Conservation (phyloP, 2,888 invertebrate genomes). For the Melanotus villosus region DNA sequence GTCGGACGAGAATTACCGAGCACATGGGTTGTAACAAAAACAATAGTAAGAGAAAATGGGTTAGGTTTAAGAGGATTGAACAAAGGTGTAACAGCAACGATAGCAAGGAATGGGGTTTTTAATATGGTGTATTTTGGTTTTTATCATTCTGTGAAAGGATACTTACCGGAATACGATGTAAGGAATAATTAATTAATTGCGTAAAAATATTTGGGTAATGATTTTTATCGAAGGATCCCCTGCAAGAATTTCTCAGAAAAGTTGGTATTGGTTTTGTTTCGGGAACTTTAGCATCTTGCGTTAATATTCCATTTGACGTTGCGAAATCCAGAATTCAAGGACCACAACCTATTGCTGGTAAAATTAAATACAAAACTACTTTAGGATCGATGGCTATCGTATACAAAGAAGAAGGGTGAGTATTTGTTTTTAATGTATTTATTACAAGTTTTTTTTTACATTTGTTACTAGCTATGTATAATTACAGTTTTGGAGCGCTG, state of each 20-base stretch:
- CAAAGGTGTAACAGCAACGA: conserved; percentile 90
- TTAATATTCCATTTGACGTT: conserved; percentile 97
- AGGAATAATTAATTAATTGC: conserved; percentile 40
- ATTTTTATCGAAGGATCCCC: conserved; percentile 75
- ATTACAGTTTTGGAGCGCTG: conserved; percentile 83
- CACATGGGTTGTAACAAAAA: conserved; percentile 84
- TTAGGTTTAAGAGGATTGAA: conserved; percentile 86
- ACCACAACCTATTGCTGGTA: conserved; percentile 82
- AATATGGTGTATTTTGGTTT: conserved; percentile 97
- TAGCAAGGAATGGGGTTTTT: conserved; percentile 91
- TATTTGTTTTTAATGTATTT: conserved; percentile 26
- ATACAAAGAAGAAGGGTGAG: conserved; percentile 91
- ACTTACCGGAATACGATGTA: conserved; percentile 77
- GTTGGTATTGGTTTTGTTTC: conserved; percentile 89
- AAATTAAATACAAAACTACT: conserved; percentile 85
- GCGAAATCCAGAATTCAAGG: conserved; percentile 97
- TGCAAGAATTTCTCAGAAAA: conserved; percentile 81
- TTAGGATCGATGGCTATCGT: conserved; percentile 80
- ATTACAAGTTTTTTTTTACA: background rate
- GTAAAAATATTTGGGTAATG: background rate
- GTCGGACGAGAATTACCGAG: conserved; percentile 77
- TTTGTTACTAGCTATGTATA: too few relatives aligned
- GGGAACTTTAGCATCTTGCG: conserved; percentile 87
- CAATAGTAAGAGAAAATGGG: conserved; percentile 83
- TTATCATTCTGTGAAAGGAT: conserved; percentile 91